Evolutionary conservation across 2,888 invertebrate species (phyloP), one percentile per base, ranked within the genome.

Genomic region (Colostygia pectinataria): DNA sequence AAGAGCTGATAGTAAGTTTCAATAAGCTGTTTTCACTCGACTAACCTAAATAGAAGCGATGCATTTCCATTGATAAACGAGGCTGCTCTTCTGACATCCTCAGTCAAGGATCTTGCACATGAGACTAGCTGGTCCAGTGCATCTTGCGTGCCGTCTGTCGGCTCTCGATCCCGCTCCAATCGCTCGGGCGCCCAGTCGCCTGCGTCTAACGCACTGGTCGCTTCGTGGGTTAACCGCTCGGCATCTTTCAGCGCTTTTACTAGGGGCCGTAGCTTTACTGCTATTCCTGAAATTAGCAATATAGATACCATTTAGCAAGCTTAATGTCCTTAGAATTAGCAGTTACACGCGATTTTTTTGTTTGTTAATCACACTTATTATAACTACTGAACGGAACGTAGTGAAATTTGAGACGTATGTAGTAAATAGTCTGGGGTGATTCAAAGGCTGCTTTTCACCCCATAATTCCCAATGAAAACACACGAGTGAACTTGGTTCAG

Each of bases 21-120:
- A n/a, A n/a, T n/a, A n/a, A n/a, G 2, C 15, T 15, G 15, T 15
- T 15, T 15, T 15, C 23, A 13, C 10, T 42, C 1, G 10, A 45
- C 68, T 56, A 33, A 91, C 91, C 95, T 96, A 86, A 94, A 97
- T 1, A 96, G 86, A 45, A 95, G 83, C 49, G 95, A 94, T 29
- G 95, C 95, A 77, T 96, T 96, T 51, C 95, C 96, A 85, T 96
- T 97, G 67, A 98, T 97, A 73, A 98, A 96, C 8, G 97, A 97
- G 10, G 97, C 95, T 9, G 97, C 95, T 77, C 96, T 95, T 59
- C 97, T 92, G 27, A 98, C 96, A 83, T 98, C 97, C 77, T 96
- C 96, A 0, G 95, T 96, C 18, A 98, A 92, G 5, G 96, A 95
- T 71, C 96, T 92, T 9, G 97, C 95, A 71, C 97, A 96, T 6